Conservation (phyloP, 1,140 invertebrate genomes). For the Drosophila athabasca region DNA sequence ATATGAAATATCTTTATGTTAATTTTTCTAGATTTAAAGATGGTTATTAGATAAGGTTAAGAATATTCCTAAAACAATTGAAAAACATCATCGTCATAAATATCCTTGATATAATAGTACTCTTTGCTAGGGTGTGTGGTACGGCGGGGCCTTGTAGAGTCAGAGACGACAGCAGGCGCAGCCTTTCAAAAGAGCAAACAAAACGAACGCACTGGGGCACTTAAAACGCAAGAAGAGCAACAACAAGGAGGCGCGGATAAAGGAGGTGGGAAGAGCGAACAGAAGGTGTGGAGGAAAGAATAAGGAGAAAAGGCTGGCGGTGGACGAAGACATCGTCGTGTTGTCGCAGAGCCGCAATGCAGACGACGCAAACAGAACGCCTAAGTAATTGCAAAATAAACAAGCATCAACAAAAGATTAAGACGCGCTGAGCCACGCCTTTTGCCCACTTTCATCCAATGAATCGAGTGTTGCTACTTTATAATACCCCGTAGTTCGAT, state of each 20-base stretch:
- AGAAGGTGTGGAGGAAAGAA: background rate
- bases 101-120: no score
- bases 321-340: slow-evolving; percentile 15
- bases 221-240: slow-evolving; percentile 30
- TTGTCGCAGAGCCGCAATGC: slow-evolving; percentile 61
- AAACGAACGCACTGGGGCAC: slow-evolving; percentile 63
- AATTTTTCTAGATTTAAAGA: no score
- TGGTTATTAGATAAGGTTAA: no score
- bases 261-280: background rate
- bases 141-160: slow-evolving; percentile 1
- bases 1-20: no score
- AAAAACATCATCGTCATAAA: no score
- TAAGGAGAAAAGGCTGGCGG: slow-evolving; percentile 9
- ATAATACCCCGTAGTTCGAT: no score
- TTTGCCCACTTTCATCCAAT: slow-evolving; percentile 5
- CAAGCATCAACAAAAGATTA: slow-evolving; percentile 83
- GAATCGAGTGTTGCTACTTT: background rate
- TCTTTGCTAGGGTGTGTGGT: no score
- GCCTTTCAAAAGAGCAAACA: slow-evolving; percentile 51
- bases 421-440: slow-evolving; percentile 53
- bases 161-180: slow-evolving; percentile 43
- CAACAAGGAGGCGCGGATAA: background rate
- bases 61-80: background rate
- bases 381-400: slow-evolving; percentile 83
- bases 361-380: slow-evolving; percentile 79